Evolutionary conservation across 1,140 invertebrate species (phyloP), one percentile per base, ranked within the genome.

Genomic region (Drosophila baimaii): DNA sequence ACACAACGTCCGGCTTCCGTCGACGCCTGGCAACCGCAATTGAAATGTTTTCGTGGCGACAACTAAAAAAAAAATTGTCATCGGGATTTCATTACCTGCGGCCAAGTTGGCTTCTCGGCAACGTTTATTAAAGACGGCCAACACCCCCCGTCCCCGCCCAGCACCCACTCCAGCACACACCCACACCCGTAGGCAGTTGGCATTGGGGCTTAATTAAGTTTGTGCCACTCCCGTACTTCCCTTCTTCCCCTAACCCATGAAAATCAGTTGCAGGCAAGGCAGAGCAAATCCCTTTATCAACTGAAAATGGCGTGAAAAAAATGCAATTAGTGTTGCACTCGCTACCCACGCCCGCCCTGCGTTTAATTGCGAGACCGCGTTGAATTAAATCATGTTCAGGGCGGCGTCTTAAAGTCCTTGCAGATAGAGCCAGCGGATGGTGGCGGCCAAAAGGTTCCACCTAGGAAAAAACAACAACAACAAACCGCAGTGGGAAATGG

Each of bases 11-110:
- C 17, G 70, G 79, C 71, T 72, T 79, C 75, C 75, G 78, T 41
- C 62, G 54, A 58, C 74, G 82, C 79, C 63, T 82, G 70, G 72
- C 59, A 86, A 74, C 84, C 84, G 80, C 84, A 89, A 89, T 89
- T 84, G 84, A 89, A 89, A 89, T 89, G 84, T 89, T 89, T 89
- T 89, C 84, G 89, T 89, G 82, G 84, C 65, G 59, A 62, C 84
- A 89, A 89, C 84, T 89, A 89, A 89, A 89, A 89, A 89, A 89
- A 89, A 89, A 89, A 89, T 88, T 89, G 84, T 89, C 84, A 89
- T 89, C 80, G 79, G 77, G 80, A 81, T 89, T 89, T 84, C 84
- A 89, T 89, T 89, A 89, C 84, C 84, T 89, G 84, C 77, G 84
- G 84, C 84, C 59, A 89, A 81, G 65, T 89, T 89, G 77, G 77